Evolutionary conservation across 2,888 invertebrate genomes (phyloP), one percentile per base, ranked within the genome.

Genomic region (Sphaerophoria taeniata): DNA sequence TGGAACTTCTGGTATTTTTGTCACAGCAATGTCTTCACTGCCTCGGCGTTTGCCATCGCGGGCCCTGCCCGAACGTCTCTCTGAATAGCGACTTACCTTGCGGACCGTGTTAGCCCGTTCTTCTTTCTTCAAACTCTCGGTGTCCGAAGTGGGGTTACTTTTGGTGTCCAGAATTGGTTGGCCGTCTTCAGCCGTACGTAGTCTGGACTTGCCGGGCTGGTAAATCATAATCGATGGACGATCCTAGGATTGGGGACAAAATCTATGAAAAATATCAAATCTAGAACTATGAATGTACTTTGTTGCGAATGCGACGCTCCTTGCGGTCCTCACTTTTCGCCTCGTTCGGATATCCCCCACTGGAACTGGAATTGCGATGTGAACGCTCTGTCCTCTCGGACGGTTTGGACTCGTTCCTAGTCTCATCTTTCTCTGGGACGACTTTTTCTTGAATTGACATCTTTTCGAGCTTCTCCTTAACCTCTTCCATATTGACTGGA

Each of bases 211-310:
- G 31, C 97, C 97, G 0, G 98, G 98, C 88, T 97, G 95, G 92
- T 98, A 98, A 88, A 98, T 96, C 82, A 96, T 96, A 90, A 97
- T 95, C 55, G 97, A 96, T 33, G 98, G 98, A 53, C 98, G 95
- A 92, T 98, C 97, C 95, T 96, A 88, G 89, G 87, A 72, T 75
- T 31, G 45, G 72, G 69, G 43, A 81, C 51, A 34, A 2, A 11
- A 76, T 33, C 9, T 7, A 7, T 3, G 39, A n/a, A 49, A 3
- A 2, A 24, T 43, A 31, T 5, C 0, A 16, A 2, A 12, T 63
- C 12, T 0, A 1, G 14, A 14, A 11, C n/a, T 5, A 14, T 6
- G 33, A 6, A 16, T 16, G 6, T 87, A 92, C 92, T 90, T 91
- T 92, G 74, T 92, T 92, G 49, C 91, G 88, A 71, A 91, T 91